These are phyloP conservation scores for Spatulosminthurus flaviceps DNA, from an alignment of 2,888 invertebrate species.

Conservation along the genomic window DNA sequence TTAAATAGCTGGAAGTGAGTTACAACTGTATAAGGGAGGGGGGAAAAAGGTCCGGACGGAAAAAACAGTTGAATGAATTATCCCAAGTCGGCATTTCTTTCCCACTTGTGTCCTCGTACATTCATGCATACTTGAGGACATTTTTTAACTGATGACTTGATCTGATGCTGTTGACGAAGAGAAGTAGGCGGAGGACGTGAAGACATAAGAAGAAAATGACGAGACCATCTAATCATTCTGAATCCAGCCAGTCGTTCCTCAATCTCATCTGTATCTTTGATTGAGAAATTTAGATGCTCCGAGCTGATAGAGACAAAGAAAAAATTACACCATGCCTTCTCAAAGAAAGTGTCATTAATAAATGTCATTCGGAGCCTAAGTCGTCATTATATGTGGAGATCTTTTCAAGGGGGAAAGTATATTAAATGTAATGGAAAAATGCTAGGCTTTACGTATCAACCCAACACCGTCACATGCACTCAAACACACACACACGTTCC, in stretches of 20 bases:
- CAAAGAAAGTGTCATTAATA: constrained; percentile 64
- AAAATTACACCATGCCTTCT: constrained; percentile 59
- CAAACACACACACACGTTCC: not conserved
- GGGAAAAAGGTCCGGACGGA: not conserved
- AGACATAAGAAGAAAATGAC: constrained; percentile 10
- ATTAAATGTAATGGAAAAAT: constrained; percentile 1
- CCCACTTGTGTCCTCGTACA: not conserved
- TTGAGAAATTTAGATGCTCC: constrained; percentile 63
- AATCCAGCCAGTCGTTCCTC: constrained; percentile 35
- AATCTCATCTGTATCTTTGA: constrained; percentile 54
- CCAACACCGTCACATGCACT: not conserved
- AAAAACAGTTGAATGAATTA: not conserved
- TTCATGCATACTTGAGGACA: constrained; percentile 1
- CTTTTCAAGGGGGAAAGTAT: constrained; percentile 11
- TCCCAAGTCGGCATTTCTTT: constrained; percentile 22
- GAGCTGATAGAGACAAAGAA: constrained; percentile 55
- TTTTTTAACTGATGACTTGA: constrained; percentile 47
- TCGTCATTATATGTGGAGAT: constrained; percentile 35
- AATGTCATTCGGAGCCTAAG: constrained; percentile 57
- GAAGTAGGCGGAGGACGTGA: constrained; percentile 10
- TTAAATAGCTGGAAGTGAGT: not conserved
- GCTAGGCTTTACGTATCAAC: not conserved
- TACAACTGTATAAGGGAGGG: not conserved
- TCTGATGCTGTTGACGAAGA: constrained; percentile 35
- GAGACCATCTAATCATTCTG: constrained; percentile 11